phyloP scores from a whole-genome alignment of 2,113 vertebrate genomes.

The Indri indri region DNA sequence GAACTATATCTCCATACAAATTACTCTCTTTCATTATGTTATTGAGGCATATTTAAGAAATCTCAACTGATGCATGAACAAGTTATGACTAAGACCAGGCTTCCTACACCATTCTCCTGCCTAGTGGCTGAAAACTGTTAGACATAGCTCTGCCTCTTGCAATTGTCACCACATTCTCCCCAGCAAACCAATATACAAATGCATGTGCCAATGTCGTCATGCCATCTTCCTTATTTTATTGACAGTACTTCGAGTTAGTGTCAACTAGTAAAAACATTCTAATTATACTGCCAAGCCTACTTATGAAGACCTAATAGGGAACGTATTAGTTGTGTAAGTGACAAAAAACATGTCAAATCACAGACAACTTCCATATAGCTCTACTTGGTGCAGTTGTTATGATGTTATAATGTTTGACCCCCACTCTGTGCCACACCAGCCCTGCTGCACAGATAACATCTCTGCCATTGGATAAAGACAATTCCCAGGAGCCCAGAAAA shows the following conservation, averaged over 20 bases:
- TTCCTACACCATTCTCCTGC: not conserved
- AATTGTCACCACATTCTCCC: not conserved
- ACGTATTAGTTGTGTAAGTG: not conserved
- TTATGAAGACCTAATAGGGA: not conserved
- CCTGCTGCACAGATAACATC: not conserved
- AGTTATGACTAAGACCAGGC: not conserved
- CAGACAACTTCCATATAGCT: not conserved
- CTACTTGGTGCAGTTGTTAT: not conserved
- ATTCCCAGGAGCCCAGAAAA: not conserved
- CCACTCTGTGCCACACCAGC: accelerated
- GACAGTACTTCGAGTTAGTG: not conserved
- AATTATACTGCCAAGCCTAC: not conserved
- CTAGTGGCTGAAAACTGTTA: not conserved
- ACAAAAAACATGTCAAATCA: not conserved
- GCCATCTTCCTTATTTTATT: not conserved
- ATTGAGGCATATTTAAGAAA: not conserved
- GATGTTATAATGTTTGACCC: not conserved
- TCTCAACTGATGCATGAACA: not conserved
- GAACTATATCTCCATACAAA: not conserved
- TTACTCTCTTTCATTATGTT: not conserved
- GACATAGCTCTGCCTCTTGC: not conserved
- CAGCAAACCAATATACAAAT: not conserved
- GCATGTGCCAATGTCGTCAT: not conserved
- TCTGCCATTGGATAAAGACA: not conserved
- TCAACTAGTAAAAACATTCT: not conserved